Base-by-base conservation (phyloP, 2,113 vertebrate species). In the Scopus umbretta region DNA sequence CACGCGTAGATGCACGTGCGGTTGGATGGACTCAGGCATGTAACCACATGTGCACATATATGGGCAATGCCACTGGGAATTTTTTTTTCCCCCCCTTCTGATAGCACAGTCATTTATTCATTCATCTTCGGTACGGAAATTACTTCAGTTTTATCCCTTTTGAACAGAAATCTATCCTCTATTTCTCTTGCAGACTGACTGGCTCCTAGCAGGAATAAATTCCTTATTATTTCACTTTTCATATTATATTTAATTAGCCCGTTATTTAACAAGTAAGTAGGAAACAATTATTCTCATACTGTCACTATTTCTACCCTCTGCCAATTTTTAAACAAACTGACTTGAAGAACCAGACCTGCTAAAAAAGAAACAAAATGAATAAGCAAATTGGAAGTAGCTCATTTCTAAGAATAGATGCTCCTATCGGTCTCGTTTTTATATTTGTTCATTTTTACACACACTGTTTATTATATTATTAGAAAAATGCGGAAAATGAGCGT, bases 1-100 rank as follows among this genome's bases (percentile, higher is more conserved):
- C 22, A 16, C 0, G 0, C 5, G 42, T 5, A 27, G 32, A 16
- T 47, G n/a, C 1, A 5, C 11, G 2, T 4, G n/a, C 1, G 1
- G 5, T 26, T 19, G 79, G 23, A 17, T 29, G 63, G 63, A 32
- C 26, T 65, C 25, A 4, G 66, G 21, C 2, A 4, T 29, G 29
- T 3, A 52, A 52, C 20, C 29, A 23, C 0, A 0, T 5, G 11
- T 38, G 11, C 20, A 11, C 74, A 25, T 5, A 1, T 1, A 1
- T 8, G 56, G 42, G 14, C n/a, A 68, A 63, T n/a, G 21, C n/a
- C 43, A 21, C 17, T 19, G 25, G 13, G 66, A 13, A 34, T 43
- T 43, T 43, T 43, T 43, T 34, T 40, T 15, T 20, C 47, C 47
- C 38, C 20, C n/a, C n/a, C n/a, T n/a, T n/a, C 25, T 3, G 18